Conservation (phyloP, 2,888 invertebrate genomes). For the Tipula confusa region DNA sequence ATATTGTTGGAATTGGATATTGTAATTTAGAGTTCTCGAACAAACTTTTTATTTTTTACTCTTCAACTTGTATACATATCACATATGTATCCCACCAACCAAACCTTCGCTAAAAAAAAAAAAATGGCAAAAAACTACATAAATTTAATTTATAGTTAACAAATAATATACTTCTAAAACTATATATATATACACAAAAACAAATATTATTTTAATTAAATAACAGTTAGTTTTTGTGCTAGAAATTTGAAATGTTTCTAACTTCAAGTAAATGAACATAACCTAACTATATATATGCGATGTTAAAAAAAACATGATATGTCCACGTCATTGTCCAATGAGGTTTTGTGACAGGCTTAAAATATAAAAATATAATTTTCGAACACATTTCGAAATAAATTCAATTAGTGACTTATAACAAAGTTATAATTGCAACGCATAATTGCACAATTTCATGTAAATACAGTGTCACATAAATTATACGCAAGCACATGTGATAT, state of each 20-base stretch:
- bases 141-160: neutral
- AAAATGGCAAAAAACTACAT: neutral
- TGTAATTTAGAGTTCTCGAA: conserved; percentile 14
- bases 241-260: neutral
- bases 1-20: conserved; percentile 6
- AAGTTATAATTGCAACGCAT: neutral
- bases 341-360: no score
- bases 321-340: neutral
- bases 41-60: neutral
- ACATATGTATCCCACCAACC: neutral
- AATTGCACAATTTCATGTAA: neutral
- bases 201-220: conserved; percentile 7
- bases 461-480: neutral
- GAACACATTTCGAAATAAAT: neutral
- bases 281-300: neutral
- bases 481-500: neutral
- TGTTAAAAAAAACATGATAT: neutral
- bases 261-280: neutral
- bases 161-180: neutral
- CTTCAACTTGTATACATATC: neutral
- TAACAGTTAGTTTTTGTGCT: neutral
- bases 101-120: neutral
- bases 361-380: no score
- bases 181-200: neutral
- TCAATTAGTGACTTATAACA: neutral